phyloP scores from a whole-genome alignment of 2,797 vertebrate genomes.

The Poeciliopsis turneri region DNA sequence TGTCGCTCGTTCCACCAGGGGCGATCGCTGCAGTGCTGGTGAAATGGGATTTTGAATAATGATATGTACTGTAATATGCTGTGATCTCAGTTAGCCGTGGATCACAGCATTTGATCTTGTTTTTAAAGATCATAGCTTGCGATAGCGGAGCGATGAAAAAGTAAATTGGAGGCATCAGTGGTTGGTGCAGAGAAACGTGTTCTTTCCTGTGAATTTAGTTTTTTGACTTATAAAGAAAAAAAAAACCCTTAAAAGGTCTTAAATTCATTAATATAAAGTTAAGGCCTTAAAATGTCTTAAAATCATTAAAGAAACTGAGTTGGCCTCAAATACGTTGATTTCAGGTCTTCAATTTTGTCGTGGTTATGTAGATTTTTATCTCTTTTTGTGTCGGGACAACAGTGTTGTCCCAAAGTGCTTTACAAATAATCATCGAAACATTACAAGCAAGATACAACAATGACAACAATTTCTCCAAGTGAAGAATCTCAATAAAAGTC shows the following conservation, averaged over 20 bases:
- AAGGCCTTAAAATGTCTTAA: no score
- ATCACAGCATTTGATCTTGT: not conserved
- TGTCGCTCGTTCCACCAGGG: conserved; percentile 10
- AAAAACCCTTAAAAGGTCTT: not conserved
- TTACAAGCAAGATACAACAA: not conserved
- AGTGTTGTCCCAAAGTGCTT: not conserved
- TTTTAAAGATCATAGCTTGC: not conserved
- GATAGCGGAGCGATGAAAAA: no score
- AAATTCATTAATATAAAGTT: no score
- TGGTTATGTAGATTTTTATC: no score
- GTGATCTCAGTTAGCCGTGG: not conserved
- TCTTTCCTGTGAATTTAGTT: not conserved
- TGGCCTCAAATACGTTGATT: no score
- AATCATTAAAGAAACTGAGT: no score
- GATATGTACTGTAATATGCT: not conserved
- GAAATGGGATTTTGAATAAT: not conserved
- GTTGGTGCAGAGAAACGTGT: not conserved
- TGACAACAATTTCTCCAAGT: not conserved
- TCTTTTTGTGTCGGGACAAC: no score
- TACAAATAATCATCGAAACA: not conserved
- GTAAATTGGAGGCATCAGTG: not conserved
- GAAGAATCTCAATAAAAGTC: no score
- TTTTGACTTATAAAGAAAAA: not conserved
- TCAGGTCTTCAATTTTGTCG: no score
- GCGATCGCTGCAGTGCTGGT: not conserved